These are phyloP conservation scores for Zaprionus tsacasi DNA, from an alignment of 1,140 invertebrate species.

Conservation along the genomic window DNA sequence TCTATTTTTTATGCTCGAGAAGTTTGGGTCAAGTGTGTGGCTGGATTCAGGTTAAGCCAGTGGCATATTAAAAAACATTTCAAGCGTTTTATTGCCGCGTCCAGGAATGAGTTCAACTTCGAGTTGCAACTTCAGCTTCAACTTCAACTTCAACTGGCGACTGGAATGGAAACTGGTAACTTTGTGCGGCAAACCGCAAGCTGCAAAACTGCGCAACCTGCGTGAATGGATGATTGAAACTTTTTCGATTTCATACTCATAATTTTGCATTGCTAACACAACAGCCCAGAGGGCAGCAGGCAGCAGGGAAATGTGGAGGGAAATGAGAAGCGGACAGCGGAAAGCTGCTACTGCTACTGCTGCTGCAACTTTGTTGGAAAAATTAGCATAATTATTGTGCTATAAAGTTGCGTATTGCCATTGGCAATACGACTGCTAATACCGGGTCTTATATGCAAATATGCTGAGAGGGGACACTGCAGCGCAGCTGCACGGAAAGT, in stretches of 20 bases:
- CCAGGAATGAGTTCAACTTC: constrained; percentile 51
- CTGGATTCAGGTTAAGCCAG: constrained; percentile 66
- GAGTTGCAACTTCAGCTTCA: constrained; percentile 67
- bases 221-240: constrained; percentile 69
- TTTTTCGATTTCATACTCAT: constrained; percentile 81
- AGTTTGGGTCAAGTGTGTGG: constrained; percentile 65
- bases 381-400: constrained; percentile 81
- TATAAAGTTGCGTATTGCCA: constrained; percentile 65
- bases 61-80: constrained; percentile 78
- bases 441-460: constrained; percentile 31
- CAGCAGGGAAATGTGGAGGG: not conserved
- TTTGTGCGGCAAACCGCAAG: constrained; percentile 39
- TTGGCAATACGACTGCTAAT: constrained; percentile 55
- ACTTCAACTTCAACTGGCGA: constrained; percentile 28
- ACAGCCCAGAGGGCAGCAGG: constrained; percentile 34
- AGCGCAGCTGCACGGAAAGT: not conserved
- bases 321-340: not conserved
- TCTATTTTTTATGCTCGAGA: constrained; percentile 23
- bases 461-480: constrained; percentile 14
- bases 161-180: constrained; percentile 18
- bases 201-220: constrained; percentile 50
- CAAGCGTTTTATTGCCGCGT: constrained; percentile 70
- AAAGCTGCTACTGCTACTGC: not conserved
- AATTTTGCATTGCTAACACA: constrained; percentile 63
- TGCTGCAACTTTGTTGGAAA: constrained; percentile 59